Evolutionary conservation across 2,797 vertebrate species (phyloP), one percentile per base, ranked within the genome.

Genomic region (Momotus momota): DNA sequence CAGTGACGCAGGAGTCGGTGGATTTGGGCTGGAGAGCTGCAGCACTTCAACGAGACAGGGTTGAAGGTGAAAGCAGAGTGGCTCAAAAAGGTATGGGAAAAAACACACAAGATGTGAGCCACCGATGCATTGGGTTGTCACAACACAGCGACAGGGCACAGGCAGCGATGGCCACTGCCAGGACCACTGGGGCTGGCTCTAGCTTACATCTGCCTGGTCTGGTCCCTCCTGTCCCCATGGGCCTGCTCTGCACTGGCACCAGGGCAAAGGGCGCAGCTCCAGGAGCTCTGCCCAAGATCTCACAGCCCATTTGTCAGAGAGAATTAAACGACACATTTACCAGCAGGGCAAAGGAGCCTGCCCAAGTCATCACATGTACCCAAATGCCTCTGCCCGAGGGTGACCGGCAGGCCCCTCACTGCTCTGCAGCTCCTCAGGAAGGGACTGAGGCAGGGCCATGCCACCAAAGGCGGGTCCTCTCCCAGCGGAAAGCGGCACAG

Each of bases 91-190:
- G 23, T 19, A 26, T 0, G 1, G 43, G 27, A 31, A 38, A 38
- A 55, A 87, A 49, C 54, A 48, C 15, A 8, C 16, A 33, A 16
- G 27, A 31, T 0, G 0, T 5, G 38, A 91, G 33, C 25, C 33
- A 75, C 48, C 0, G 0, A 1, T 29, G 54, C 25, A 12, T 41
- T 6, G 0, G 15, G 15, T 19, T 61, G 60, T 65, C 19, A 18
- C 25, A 57, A 69, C 49, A 57, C 26, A 61, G 70, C 69, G 77
- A 21, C 0, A 0, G 41, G 15, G 29, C 21, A 61, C 52, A 58
- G 55, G n/a, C 58, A 91, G 58, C 4, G 1, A 43, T 7, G 18
- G 29, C 46, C 31, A 23, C 69, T 58, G 38, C 43, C 61, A 41
- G 38, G 72, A 64, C 29, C 10, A 19, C n/a, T 2, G 3, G 48